These are phyloP conservation scores for Coleophora deauratella DNA, from an alignment of 2,888 invertebrate genomes.

Conservation along the genomic window DNA sequence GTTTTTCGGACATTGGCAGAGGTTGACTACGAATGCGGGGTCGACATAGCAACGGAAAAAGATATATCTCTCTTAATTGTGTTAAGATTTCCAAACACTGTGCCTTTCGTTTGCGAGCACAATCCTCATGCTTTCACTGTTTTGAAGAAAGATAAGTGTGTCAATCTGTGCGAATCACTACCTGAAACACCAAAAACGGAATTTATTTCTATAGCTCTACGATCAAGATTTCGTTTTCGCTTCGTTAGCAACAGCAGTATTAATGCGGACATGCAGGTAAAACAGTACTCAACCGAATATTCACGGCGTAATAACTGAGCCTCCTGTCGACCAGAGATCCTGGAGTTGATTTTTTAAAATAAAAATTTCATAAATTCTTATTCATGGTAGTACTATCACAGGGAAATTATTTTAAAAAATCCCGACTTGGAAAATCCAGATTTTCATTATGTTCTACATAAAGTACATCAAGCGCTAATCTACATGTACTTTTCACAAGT, in stretches of 20 bases:
- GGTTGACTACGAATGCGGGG: constrained; percentile 45
- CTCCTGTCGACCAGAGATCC: no score
- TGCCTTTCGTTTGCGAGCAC: constrained; percentile 33
- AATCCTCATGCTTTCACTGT: constrained; percentile 44
- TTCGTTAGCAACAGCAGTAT: constrained; percentile 58
- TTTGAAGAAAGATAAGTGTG: constrained; percentile 33
- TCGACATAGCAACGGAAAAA: constrained; percentile 42
- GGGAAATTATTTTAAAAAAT: no score
- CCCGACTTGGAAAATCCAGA: no score
- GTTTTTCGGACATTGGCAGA: constrained; percentile 44
- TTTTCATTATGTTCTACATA: no score
- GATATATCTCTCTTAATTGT: constrained; percentile 32
- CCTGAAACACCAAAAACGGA: constrained; percentile 5
- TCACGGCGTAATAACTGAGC: no score
- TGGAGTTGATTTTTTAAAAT: no score
- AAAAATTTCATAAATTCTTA: no score
- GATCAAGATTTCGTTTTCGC: constrained; percentile 35
- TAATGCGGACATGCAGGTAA: constrained; percentile 51
- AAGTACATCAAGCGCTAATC: no score
- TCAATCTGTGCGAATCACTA: constrained; percentile 39
- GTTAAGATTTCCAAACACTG: constrained; percentile 41
- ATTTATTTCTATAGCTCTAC: neutral
- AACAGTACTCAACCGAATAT: no score
- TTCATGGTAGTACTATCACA: no score
- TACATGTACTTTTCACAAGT: no score